Percentiles rank a stretch among this genome's conserved stretches.
phyloP scores from a whole-genome alignment of 2,113 vertebrate species.

The Plecturocebus donacophilus region DNA sequence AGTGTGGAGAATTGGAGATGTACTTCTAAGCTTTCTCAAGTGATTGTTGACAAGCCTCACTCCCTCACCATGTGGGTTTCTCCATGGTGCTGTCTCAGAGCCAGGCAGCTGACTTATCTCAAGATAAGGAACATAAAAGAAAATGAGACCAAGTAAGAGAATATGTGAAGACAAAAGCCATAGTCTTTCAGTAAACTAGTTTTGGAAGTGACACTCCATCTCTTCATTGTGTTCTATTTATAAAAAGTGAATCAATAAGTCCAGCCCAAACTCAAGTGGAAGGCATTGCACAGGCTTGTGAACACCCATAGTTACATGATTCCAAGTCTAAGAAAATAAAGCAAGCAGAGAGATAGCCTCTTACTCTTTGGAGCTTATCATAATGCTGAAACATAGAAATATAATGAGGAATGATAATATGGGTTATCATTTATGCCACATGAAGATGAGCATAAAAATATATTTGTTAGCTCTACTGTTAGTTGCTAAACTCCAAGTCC shows the following conservation, averaged over 20 bases:
- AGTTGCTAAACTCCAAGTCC: neutral
- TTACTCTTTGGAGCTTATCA: neutral
- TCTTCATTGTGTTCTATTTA: neutral
- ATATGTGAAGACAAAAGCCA: neutral
- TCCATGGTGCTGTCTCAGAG: neutral
- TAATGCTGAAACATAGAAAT: neutral
- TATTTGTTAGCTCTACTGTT: neutral
- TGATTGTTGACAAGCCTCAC: neutral
- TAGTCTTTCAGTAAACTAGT: neutral
- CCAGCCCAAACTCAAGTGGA: neutral
- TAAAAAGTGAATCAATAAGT: neutral
- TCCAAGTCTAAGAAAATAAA: neutral
- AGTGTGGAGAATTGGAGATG: fast-evolving
- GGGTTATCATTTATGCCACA: neutral
- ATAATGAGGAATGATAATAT: neutral
- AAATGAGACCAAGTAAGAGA: neutral
- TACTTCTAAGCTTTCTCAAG: neutral
- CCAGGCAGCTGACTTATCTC: neutral
- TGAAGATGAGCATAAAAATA: neutral
- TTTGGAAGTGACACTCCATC: neutral
- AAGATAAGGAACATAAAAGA: neutral
- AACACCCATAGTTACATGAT: neutral
- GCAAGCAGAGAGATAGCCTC: neutral
- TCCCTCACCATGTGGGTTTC: fast-evolving
- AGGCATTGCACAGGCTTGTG: neutral